Evolutionary conservation across 35 echinoderm and acorn worm genomes (phyloP).

Genomic region (Chiridota heheva): DNA sequence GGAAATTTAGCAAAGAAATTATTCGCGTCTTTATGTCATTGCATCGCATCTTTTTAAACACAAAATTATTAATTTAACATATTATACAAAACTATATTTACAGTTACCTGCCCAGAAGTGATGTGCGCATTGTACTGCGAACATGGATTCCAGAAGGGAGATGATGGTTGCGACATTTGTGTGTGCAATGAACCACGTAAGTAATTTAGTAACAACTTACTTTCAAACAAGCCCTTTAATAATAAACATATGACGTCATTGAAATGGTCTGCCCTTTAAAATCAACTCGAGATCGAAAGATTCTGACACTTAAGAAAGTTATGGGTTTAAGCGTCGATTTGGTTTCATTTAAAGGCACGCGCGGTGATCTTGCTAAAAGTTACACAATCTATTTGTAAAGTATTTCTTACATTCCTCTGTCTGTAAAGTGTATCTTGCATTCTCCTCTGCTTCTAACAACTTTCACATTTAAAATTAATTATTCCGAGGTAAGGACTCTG

Average conservation of each 20-base stretch:
- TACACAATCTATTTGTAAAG: too few species aligned
- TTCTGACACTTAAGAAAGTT: neutral
- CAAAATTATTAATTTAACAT: neutral
- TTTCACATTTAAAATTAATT: too few species aligned
- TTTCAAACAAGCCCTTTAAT: neutral
- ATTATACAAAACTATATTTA: neutral
- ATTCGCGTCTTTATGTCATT: neutral
- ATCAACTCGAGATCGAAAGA: neutral
- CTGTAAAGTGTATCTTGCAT: too few species aligned
- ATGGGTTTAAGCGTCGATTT: neutral
- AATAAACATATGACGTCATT: neutral
- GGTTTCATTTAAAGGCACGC: neutral
- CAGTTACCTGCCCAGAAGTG: constrained; percentile 46
- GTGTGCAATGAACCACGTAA: constrained; percentile 38
- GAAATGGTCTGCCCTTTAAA: neutral
- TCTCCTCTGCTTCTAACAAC: too few species aligned
- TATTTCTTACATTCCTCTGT: too few species aligned
- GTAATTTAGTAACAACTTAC: constrained; percentile 1
- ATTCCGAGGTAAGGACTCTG: too few species aligned
- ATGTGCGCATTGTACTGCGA: constrained; percentile 73
- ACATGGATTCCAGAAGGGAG: constrained; percentile 43
- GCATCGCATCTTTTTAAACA: neutral
- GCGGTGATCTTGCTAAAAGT: too few species aligned
- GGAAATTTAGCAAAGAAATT: neutral
- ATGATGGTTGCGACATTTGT: constrained; percentile 71